These are phyloP conservation scores for Caenorhabditis afra DNA, from an alignment of 2,888 invertebrate species.

Conservation along the genomic window DNA sequence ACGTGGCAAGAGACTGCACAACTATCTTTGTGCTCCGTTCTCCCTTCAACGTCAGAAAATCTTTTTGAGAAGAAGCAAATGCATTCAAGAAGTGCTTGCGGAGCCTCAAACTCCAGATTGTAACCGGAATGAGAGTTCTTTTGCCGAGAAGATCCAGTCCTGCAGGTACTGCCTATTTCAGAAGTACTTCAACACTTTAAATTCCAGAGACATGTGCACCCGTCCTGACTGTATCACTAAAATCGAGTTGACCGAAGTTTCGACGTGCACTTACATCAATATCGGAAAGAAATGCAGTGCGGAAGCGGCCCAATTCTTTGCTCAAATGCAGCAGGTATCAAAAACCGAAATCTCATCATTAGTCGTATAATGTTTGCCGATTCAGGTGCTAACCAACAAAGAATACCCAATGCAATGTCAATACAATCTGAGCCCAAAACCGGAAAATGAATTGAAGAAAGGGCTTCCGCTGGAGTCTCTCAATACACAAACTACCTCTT, in stretches of 20 bases:
- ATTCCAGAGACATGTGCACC: slow-evolving; percentile 51
- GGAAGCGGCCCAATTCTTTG: slow-evolving; percentile 66
- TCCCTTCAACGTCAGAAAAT: slow-evolving; percentile 65
- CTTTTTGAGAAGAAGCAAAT: slow-evolving; percentile 55
- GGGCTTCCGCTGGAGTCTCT: slow-evolving; percentile 39
- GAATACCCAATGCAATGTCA: slow-evolving; percentile 69
- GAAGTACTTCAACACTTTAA: background rate
- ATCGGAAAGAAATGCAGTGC: slow-evolving; percentile 63
- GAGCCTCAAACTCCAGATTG: slow-evolving; percentile 48
- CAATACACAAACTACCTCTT: slow-evolving; percentile 19
- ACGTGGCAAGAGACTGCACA: slow-evolving; percentile 64
- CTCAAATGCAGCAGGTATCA: slow-evolving; percentile 67
- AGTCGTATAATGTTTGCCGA: background rate
- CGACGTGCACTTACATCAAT: slow-evolving; percentile 59
- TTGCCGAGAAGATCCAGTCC: slow-evolving; percentile 53
- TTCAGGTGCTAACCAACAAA: slow-evolving; percentile 63
- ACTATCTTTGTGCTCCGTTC: slow-evolving; percentile 67
- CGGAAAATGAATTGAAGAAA: slow-evolving; percentile 39
- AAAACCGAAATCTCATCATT: background rate
- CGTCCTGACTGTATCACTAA: slow-evolving; percentile 51
- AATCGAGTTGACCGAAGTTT: slow-evolving; percentile 58
- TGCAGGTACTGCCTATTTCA: slow-evolving; percentile 55
- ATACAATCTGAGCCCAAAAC: slow-evolving; percentile 49
- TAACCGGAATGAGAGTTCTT: slow-evolving; percentile 35
- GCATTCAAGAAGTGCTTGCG: slow-evolving; percentile 54